Evolutionary conservation across 1,140 invertebrate genomes (phyloP).

Genomic region (Varroa destructor): DNA sequence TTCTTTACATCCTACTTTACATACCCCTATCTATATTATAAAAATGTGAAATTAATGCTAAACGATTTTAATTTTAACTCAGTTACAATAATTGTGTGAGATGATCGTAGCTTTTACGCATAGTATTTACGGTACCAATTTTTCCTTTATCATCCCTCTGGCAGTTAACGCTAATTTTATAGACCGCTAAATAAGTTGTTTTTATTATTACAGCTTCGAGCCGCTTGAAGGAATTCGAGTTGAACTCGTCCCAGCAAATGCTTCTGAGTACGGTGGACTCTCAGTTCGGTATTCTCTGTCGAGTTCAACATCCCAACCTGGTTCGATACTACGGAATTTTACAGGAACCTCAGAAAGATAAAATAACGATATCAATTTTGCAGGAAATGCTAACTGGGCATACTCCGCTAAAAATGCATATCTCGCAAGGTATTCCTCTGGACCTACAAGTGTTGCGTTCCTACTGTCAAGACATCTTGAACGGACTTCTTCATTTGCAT

Average conservation of each 20-base stretch:
- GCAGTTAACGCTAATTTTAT: background rate
- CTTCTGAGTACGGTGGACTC: conserved; percentile 26
- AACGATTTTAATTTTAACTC: too few species aligned
- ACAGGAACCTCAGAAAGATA: conserved; percentile 48
- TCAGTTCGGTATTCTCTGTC: conserved; percentile 46
- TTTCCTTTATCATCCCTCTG: too few species aligned
- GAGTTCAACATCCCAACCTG: conserved; percentile 56
- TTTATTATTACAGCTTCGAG: conserved; percentile 18
- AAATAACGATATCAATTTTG: conserved; percentile 39
- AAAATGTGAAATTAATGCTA: conserved; percentile 20
- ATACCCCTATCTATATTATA: too few species aligned
- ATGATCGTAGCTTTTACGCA: too few species aligned
- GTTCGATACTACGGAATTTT: conserved; percentile 57
- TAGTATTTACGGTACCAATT: too few species aligned
- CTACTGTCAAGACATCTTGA: conserved; percentile 51
- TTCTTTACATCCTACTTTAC: too few species aligned
- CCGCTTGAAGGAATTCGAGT: background rate
- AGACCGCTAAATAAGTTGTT: conserved; percentile 18
- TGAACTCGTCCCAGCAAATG: conserved; percentile 29
- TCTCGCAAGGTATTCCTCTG: conserved; percentile 46
- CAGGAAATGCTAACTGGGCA: conserved; percentile 50
- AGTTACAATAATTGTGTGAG: too few species aligned
- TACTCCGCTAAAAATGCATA: conserved; percentile 44
- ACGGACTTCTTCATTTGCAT: conserved; percentile 56
- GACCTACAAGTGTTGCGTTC: conserved; percentile 50